Evolutionary conservation across 2,113 vertebrate species (phyloP).

Genomic region (Siphamia tubifer): DNA sequence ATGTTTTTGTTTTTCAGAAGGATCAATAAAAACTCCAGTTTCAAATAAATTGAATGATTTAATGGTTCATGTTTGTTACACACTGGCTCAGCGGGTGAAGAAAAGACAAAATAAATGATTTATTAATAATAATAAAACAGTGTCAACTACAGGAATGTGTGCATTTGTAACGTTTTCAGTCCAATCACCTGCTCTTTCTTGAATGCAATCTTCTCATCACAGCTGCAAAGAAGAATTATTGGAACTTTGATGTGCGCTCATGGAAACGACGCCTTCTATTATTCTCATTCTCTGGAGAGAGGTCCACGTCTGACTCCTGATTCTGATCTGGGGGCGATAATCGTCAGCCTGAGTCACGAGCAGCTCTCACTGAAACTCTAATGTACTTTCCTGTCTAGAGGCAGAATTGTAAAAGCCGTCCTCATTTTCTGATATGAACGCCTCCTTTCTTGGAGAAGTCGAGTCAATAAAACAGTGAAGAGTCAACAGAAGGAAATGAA

Average conservation of each 20-base stretch:
- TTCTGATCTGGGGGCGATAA: not conserved
- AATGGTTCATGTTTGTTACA: no score
- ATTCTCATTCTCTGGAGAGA: not conserved
- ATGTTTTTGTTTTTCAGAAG: no score
- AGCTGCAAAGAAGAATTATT: not conserved
- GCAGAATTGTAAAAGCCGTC: not conserved
- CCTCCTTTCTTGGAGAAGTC: not conserved
- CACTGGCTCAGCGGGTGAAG: no score
- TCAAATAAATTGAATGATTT: no score
- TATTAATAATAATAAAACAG: no score
- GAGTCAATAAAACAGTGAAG: not conserved
- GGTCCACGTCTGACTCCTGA: not conserved
- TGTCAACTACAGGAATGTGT: not conserved
- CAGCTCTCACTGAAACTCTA: constrained; percentile 10
- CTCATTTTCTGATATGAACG: not conserved
- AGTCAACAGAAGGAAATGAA: not conserved
- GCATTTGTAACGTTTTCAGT: not conserved
- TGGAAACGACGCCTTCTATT: not conserved
- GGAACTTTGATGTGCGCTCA: not conserved
- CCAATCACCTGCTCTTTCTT: not conserved
- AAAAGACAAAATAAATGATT: no score
- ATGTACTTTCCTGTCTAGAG: constrained; percentile 10
- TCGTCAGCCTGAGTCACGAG: not conserved
- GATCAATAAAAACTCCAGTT: no score
- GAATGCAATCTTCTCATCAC: not conserved